These are phyloP conservation scores for Menidia beryllina DNA, from an alignment of 2,113 vertebrate species.

Conservation along the genomic window DNA sequence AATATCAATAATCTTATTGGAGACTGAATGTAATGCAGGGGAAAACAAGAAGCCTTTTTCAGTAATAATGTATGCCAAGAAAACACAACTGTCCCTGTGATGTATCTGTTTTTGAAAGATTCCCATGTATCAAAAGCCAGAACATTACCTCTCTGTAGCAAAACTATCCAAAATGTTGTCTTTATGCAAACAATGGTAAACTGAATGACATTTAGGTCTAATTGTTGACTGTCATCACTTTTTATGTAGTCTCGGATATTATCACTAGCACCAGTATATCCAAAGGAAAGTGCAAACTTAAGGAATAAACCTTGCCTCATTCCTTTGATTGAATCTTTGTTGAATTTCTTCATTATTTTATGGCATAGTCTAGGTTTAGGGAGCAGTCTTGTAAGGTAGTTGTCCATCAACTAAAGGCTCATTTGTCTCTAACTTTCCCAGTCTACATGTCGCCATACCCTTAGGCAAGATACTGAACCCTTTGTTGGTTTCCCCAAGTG, in stretches of 20 bases:
- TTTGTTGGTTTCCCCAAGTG: too few relatives aligned
- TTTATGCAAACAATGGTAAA: neutral
- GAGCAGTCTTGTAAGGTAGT: too few relatives aligned
- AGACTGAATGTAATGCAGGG: constrained; percentile 7
- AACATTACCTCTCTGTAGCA: neutral
- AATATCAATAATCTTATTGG: constrained; percentile 45
- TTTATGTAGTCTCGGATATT: too few relatives aligned
- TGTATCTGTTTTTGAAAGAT: too few relatives aligned
- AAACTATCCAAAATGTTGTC: neutral
- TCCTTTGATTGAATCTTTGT: too few relatives aligned
- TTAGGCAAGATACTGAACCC: neutral
- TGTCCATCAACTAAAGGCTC: neutral
- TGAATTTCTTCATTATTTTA: too few relatives aligned
- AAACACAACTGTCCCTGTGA: neutral
- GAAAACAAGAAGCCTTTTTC: constrained; percentile 5
- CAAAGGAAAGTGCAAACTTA: too few relatives aligned
- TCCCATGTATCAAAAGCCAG: too few relatives aligned
- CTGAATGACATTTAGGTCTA: neutral
- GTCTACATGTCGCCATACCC: neutral
- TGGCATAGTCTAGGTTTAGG: too few relatives aligned
- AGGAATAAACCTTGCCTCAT: too few relatives aligned
- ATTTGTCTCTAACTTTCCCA: neutral
- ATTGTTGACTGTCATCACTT: neutral
- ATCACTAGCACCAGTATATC: too few relatives aligned
- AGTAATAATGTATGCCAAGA: neutral